phyloP scores from a whole-genome alignment of 2,888 invertebrate species.

The Sarcophaga subvicina region DNA sequence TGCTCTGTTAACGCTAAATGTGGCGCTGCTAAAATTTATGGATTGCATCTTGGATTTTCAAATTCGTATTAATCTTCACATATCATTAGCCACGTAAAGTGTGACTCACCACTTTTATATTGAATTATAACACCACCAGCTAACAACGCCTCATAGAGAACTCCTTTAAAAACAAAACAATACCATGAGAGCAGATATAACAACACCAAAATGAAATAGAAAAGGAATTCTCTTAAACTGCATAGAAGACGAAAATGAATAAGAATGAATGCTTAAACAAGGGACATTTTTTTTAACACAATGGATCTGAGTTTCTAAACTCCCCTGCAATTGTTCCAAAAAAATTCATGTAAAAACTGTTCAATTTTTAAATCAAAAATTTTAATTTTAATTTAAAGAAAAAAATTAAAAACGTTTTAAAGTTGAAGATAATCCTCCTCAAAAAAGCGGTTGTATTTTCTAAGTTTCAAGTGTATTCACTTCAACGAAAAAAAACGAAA shows the following conservation, averaged over 20 bases:
- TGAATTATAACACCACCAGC: too few species aligned
- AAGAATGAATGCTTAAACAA: neutral
- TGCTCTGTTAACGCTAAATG: too few species aligned
- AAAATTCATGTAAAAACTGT: constrained; percentile 14
- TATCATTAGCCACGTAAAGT: too few species aligned
- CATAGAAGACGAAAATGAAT: constrained; percentile 50
- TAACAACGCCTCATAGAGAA: too few species aligned
- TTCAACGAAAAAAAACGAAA: neutral
- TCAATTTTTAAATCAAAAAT: too few species aligned
- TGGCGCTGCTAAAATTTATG: too few species aligned
- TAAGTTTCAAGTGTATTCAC: constrained; percentile 44
- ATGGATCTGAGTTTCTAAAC: constrained; percentile 18
- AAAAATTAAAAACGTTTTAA: neutral
- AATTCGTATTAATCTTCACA: too few species aligned
- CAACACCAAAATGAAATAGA: neutral
- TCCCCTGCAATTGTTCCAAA: constrained; percentile 18
- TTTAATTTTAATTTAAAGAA: neutral
- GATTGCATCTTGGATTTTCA: too few species aligned
- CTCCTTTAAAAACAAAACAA: neutral
- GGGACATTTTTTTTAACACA: constrained; percentile 34
- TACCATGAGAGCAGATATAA: too few species aligned
- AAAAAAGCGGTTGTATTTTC: too few species aligned
- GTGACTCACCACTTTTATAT: too few species aligned
- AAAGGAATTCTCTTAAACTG: constrained; percentile 6
- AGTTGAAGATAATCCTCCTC: too few species aligned